Conservation (phyloP, 1,140 invertebrate genomes). For the Tetramorium simillimum region DNA sequence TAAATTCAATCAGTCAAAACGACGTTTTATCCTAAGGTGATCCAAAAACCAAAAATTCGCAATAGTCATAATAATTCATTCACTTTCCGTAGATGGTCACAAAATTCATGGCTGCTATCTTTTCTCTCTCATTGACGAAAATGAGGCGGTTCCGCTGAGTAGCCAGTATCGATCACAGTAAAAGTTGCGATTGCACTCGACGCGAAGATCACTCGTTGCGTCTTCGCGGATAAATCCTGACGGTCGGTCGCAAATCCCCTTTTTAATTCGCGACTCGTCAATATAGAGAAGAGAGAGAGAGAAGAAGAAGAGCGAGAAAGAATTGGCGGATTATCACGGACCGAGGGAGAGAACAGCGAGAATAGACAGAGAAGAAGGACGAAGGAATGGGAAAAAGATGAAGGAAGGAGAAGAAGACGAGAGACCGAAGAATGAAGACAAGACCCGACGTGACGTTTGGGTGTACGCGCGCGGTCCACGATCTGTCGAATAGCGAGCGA, state of each 20-base stretch:
- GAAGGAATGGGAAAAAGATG: not conserved
- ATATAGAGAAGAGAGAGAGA: not conserved
- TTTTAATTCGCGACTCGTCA: conserved; percentile 40
- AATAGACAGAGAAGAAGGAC: not conserved
- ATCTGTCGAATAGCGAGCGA: conserved; percentile 54
- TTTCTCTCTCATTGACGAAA: not conserved
- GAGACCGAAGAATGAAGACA: not conserved
- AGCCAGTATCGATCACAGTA: not conserved
- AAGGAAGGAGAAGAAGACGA: not conserved
- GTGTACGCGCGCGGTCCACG: conserved; percentile 40
- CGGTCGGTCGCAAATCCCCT: not conserved
- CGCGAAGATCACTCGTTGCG: conserved; percentile 40
- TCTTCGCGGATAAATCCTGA: conserved; percentile 16
- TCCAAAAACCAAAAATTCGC: not conserved
- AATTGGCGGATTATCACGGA: not conserved
- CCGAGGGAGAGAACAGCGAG: not conserved
- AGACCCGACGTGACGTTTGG: not conserved
- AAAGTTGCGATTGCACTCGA: not conserved
- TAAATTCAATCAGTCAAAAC: not conserved
- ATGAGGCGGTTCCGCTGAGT: not conserved
- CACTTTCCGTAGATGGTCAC: not conserved
- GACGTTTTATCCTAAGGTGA: not conserved
- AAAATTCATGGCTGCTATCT: not conserved
- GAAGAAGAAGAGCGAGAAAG: not conserved
- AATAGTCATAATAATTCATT: not conserved